Base-by-base conservation (phyloP, 2,113 vertebrate species). In the Gorilla gorilla region DNA sequence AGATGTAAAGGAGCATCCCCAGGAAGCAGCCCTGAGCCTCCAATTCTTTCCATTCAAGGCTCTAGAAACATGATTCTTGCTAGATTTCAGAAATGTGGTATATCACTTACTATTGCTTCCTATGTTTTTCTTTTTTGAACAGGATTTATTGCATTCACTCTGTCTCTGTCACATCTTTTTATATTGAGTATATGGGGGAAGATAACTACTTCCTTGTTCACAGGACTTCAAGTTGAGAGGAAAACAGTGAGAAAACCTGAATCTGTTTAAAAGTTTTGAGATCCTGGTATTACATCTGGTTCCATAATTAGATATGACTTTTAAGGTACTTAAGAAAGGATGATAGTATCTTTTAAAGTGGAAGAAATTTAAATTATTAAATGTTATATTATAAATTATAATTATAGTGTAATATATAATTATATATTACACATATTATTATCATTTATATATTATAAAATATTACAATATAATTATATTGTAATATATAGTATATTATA, bases 1-100 rank as follows among this genome's bases (percentile, higher is more conserved):
- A 27, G 2, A n/a, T 22, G 2, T 35, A 35, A 80, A 14, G 0
- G 11, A 32, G 30, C 6, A 35, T 40, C 13, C 1, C 40, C 25
- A 14, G 14, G 27, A 75, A 23, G n/a, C 16, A 92, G 3, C 23
- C 43, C 6, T 30, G 8, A 79, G 12, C 1, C 35, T 25, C 11
- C 70, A n/a, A 20, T n/a, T 70, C 17, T 35, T 70, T n/a, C 13
- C 25, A 22, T 2, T 64, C 35, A 75, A 84, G 10, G 40, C 80
- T 40, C 20, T 30, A 3, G 40, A 64, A 64, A 30, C 12, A 17
- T 17, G 11, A 57, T 83, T 30, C 27, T 48, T 78, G 50, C 3
- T 25, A 57, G 35, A 57, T 72, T 90, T 84, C 52, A 84, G 23
- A 79, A 14, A 40, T 64, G 2, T 59, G 4, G 25, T 45, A 2